Conservation (phyloP, 2,888 invertebrate genomes). For the Latheticus oryzae region DNA sequence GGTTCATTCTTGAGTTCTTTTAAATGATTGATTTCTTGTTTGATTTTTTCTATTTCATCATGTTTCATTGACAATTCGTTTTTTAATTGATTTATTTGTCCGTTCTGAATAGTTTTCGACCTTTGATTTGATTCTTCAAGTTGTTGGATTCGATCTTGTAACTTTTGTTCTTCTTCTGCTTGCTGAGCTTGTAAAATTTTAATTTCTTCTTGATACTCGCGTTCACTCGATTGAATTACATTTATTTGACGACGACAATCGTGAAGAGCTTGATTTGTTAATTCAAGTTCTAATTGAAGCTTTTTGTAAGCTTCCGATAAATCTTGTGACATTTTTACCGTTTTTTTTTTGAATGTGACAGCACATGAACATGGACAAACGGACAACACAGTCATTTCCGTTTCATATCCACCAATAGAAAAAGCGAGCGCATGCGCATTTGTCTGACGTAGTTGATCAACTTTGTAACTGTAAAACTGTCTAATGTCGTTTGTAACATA, state of each 20-base stretch:
- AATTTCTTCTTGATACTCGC: slow-evolving; percentile 53
- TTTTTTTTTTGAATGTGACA: no score
- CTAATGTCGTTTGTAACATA: no score
- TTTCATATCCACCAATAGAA: no score
- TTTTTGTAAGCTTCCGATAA: slow-evolving; percentile 36
- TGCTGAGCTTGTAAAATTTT: slow-evolving; percentile 46
- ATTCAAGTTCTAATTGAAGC: slow-evolving; percentile 48
- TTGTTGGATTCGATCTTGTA: slow-evolving; percentile 43
- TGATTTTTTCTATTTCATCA: slow-evolving; percentile 40
- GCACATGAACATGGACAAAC: no score
- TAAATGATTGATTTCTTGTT: slow-evolving; percentile 39
- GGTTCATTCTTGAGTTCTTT: no score
- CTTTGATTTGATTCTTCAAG: slow-evolving; percentile 46
- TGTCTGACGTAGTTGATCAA: no score
- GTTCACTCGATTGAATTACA: slow-evolving; percentile 47
- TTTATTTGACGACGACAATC: slow-evolving; percentile 52
- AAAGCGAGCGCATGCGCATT: no score
- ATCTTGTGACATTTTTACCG: no score
- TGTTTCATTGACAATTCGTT: slow-evolving; percentile 42
- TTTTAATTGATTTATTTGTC: slow-evolving; percentile 43
- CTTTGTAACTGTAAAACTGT: no score
- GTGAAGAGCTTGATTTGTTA: slow-evolving; percentile 53
- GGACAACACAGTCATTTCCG: no score
- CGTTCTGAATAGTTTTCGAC: slow-evolving; percentile 40
- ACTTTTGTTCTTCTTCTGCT: slow-evolving; percentile 37